A percentile compares a stretch with the other conserved stretches of the same genome.
Conservation (phyloP, 2,888 invertebrate genomes). For the Caradrina clavipalpis region DNA sequence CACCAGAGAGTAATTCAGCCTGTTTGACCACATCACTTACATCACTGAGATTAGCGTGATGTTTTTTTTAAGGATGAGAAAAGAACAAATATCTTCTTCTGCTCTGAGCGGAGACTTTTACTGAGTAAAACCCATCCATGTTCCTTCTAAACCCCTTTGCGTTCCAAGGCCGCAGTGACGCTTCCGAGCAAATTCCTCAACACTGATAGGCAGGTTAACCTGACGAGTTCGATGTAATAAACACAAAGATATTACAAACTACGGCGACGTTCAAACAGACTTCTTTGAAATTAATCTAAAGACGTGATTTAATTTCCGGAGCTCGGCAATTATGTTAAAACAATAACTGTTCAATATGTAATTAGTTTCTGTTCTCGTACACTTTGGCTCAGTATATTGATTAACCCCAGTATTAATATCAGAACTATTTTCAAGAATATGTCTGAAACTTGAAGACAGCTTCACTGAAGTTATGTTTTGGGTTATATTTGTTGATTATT, state of each 20-base stretch:
- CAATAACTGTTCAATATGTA: constrained; percentile 56
- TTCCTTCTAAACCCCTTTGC: too few relatives aligned
- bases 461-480: constrained; percentile 24
- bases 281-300: constrained; percentile 53
- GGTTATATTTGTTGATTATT: constrained; percentile 6
- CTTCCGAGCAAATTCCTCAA: too few relatives aligned
- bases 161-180: too few relatives aligned
- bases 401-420: constrained; percentile 38
- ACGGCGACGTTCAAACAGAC: constrained; percentile 30
- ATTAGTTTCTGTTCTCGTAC: constrained; percentile 52
- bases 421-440: constrained; percentile 43
- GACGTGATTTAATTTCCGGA: constrained; percentile 53
- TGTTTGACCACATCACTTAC: too few relatives aligned
- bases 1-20: too few relatives aligned
- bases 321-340: constrained; percentile 51
- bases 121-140: too few relatives aligned
- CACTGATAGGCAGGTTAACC: too few relatives aligned
- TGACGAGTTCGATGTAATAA: constrained; percentile 3
- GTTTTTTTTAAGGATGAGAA: too few relatives aligned
- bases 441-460: constrained; percentile 29
- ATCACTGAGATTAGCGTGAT: too few relatives aligned
- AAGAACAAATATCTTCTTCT: too few relatives aligned
- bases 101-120: too few relatives aligned
- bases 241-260: constrained; percentile 36
- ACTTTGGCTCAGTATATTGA: constrained; percentile 43